phyloP scores from a whole-genome alignment of 2,888 invertebrate species.

The Tachina lurida region DNA sequence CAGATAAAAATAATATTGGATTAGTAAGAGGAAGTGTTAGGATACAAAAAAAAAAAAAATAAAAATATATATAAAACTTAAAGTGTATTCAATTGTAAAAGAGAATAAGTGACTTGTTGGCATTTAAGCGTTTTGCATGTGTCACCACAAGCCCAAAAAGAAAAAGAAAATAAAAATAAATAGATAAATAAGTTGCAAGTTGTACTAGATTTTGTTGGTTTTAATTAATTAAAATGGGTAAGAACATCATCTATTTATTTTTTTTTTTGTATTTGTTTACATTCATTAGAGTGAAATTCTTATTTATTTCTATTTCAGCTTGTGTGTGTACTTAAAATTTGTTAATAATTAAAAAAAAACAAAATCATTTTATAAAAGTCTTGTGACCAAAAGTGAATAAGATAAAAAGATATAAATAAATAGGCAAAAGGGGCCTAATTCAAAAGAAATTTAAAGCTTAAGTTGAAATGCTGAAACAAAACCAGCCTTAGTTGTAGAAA shows the following conservation, averaged over 20 bases:
- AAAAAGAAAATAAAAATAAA: neutral
- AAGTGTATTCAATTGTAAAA: conserved; percentile 12
- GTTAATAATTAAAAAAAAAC: neutral
- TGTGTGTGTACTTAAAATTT: conserved; percentile 15
- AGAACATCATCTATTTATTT: conserved; percentile 11
- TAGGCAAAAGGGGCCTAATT: neutral
- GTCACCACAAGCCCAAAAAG: neutral
- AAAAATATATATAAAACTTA: conserved; percentile 36
- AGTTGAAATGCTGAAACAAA: too few relatives aligned
- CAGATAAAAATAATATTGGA: conserved; percentile 48
- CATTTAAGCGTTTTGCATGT: conserved; percentile 31
- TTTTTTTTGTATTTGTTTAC: conserved; percentile 13
- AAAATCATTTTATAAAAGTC: conserved; percentile 26
- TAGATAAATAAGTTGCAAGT: conserved; percentile 12
- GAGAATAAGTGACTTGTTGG: conserved; percentile 30
- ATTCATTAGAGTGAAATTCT: conserved; percentile 26
- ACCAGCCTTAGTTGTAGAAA: too few relatives aligned
- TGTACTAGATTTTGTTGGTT: conserved; percentile 33
- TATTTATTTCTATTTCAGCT: neutral
- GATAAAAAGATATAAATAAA: neutral
- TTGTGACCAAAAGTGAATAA: conserved; percentile 43
- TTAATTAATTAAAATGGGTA: conserved; percentile 49
- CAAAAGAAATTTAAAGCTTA: neutral
- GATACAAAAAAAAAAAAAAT: conserved; percentile 34
- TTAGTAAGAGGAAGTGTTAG: conserved; percentile 23